Conservation (phyloP, 2,888 invertebrate genomes). For the Drosophila tripunctata region DNA sequence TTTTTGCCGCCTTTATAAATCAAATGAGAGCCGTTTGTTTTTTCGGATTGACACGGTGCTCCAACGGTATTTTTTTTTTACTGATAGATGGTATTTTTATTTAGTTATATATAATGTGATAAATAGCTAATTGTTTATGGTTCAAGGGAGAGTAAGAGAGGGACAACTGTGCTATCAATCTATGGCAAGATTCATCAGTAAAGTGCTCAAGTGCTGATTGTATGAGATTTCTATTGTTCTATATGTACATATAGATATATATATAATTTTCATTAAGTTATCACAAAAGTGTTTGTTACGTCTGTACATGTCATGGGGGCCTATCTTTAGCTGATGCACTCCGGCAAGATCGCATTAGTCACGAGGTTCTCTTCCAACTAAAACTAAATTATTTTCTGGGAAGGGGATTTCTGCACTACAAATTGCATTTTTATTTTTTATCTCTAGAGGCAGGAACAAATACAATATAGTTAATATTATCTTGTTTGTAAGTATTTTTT, state of each 20-base stretch:
- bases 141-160: not conserved
- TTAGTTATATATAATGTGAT: constrained; percentile 8
- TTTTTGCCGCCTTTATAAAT: constrained; percentile 61
- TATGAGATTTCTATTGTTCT: not conserved
- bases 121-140: constrained; percentile 39
- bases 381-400: not conserved
- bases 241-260: too few relatives aligned
- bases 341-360: constrained; percentile 13
- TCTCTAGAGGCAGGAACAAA: not conserved
- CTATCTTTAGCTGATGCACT: constrained; percentile 13
- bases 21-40: constrained; percentile 43
- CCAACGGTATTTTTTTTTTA: constrained; percentile 15
- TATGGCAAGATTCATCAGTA: constrained; percentile 19
- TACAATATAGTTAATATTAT: not conserved
- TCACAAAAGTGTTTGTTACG: not conserved
- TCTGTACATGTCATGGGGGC: not conserved
- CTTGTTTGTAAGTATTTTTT: not conserved
- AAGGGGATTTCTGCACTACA: not conserved
- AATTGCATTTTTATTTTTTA: not conserved
- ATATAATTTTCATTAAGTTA: not conserved
- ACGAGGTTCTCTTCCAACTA: not conserved
- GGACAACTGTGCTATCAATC: not conserved
- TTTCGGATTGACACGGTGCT: constrained; percentile 12
- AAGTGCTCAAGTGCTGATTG: constrained; percentile 14
- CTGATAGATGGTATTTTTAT: constrained; percentile 32